A percentile compares a stretch with the other conserved stretches of the same genome.
Evolutionary conservation across 2,113 vertebrate genomes (phyloP).

Genomic region (Heliornis fulica): DNA sequence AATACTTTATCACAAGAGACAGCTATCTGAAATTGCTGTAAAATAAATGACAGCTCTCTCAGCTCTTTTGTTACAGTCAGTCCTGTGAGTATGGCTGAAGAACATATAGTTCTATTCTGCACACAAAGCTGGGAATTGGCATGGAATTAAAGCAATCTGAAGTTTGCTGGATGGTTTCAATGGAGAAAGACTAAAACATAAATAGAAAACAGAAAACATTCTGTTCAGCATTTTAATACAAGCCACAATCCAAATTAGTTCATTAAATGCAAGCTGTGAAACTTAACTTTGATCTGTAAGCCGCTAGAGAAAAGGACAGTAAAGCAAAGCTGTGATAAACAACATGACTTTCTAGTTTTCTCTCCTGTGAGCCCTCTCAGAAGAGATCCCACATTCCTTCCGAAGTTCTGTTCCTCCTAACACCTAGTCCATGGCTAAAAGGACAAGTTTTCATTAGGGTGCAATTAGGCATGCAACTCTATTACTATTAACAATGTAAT

Average conservation of each 20-base stretch:
- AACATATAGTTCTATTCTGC: background rate
- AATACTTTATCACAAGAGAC: background rate
- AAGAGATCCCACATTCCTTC: background rate
- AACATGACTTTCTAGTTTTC: background rate
- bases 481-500: constrained; percentile 13
- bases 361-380: background rate
- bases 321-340: constrained; percentile 5
- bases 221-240: background rate
- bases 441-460: constrained; percentile 28
- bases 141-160: background rate
- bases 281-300: constrained; percentile 20
- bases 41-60: background rate
- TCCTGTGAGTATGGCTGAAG: background rate
- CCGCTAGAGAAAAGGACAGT: background rate
- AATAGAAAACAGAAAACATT: background rate
- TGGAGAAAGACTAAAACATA: background rate
- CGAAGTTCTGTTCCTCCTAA: background rate
- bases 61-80: background rate
- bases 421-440: background rate
- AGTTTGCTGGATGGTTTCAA: background rate
- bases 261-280: constrained; percentile 22
- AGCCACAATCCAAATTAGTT: background rate
- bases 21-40: background rate
- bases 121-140: background rate
- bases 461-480: background rate